Evolutionary conservation across 1,140 invertebrate species (phyloP).

Genomic region (Tetragonula clypearis): DNA sequence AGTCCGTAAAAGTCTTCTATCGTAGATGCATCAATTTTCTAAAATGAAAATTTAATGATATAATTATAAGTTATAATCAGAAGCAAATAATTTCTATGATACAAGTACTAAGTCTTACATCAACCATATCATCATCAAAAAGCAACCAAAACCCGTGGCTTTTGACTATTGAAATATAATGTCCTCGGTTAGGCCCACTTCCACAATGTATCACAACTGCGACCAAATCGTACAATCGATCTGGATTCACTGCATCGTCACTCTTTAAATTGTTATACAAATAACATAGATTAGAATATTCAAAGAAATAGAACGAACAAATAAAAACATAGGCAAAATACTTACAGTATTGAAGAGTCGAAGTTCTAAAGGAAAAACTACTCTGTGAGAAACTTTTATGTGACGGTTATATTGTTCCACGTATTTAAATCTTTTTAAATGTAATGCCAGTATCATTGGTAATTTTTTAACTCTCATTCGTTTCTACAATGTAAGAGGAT

Average conservation of each 20-base stretch:
- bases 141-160: constrained; percentile 99
- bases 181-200: constrained; percentile 98
- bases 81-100: not conserved
- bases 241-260: constrained; percentile 98
- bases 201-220: constrained; percentile 99
- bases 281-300: not conserved
- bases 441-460: constrained; percentile 98
- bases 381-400: constrained; percentile 99
- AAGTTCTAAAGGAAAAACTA: constrained; percentile 99
- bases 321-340: not conserved
- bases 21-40: constrained; percentile 99
- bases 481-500: constrained; percentile 85
- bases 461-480: constrained; percentile 99
- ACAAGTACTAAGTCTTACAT: constrained; percentile 86
- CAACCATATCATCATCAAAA: constrained; percentile 99
- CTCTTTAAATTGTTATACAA: constrained; percentile 85
- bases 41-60: constrained; percentile 75
- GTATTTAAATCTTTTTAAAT: constrained; percentile 99
- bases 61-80: not conserved
- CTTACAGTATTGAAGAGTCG: constrained; percentile 98
- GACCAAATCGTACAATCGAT: constrained; percentile 98
- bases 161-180: constrained; percentile 99
- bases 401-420: constrained; percentile 99
- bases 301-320: not conserved
- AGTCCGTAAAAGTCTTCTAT: constrained; percentile 99